Base-by-base conservation (phyloP, 2,888 invertebrate species). In the Timema podura region DNA sequence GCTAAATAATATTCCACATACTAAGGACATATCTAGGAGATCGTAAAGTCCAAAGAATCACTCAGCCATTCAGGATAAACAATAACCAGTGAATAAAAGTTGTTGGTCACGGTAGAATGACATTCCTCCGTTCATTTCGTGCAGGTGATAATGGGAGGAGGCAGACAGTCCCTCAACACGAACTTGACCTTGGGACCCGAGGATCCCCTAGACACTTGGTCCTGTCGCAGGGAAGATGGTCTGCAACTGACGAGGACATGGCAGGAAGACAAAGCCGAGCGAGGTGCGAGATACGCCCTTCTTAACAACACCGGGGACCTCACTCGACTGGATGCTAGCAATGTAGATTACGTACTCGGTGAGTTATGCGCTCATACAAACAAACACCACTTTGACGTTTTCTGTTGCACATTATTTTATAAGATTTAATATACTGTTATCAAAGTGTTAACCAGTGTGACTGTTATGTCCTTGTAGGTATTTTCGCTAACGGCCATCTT, bases 171-270 rank as follows among this genome's bases (percentile, higher is more conserved):
- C 61, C 61, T 61, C 44, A 61, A 30, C 61, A 61, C 61, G 61
- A 61, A 61, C 61, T 45, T 61, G 61, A 61, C 61, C 44, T 5
- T 44, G 11, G 61, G 61, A 45, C 61, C 61, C 11, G 9, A 2
- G 30, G 61, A 61, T 45, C 61, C 61, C 3, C 61, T 61, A 45
- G 61, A 61, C 61, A 61, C 61, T 10, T 61, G 61, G 61, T 61
- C 61, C 30, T 87, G 87, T 75, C 66, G 70, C 3, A 81, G 88
- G 16, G 76, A 75, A 0, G 89, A 89, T 76, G 81, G 82, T 0
- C 79, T 83, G 48, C 85, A 89, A 77, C 81, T 90, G 69, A 82
- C 85, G 0, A 78, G 83, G 45, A 81, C 82, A 30, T 89, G 89
- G 89, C 75, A 79, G 0, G 80, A 30, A 44, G 65, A 47, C 49